phyloP scores from a whole-genome alignment of 2,797 vertebrate genomes.

The Sebastolobus alascanus region DNA sequence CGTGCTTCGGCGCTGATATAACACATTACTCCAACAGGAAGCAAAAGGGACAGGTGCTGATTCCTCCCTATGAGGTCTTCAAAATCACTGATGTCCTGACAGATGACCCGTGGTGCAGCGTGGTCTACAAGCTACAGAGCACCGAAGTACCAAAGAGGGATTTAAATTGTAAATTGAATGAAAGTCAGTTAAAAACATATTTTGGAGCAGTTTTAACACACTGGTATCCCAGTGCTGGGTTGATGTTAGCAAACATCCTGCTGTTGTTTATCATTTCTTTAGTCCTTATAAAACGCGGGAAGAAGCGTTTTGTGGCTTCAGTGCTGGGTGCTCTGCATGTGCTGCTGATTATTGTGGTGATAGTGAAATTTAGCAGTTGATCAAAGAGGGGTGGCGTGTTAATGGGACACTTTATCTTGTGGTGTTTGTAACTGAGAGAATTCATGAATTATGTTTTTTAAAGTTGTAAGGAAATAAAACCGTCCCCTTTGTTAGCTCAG shows the following conservation, averaged over 20 bases:
- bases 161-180: conserved; percentile 58
- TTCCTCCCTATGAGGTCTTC: conserved; percentile 71
- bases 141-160: conserved; percentile 33
- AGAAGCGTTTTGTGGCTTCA: conserved; percentile 33
- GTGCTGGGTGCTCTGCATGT: conserved; percentile 35
- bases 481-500: background rate
- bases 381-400: background rate
- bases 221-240: background rate
- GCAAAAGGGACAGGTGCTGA: conserved; percentile 51
- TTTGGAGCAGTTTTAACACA: background rate
- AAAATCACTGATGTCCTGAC: conserved; percentile 47
- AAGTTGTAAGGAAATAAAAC: background rate
- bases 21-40: conserved; percentile 56
- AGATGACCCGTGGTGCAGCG: conserved; percentile 45
- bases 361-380: background rate
- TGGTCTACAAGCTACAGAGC: conserved; percentile 67
- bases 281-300: conserved; percentile 21
- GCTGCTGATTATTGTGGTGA: background rate
- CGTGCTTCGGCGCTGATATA: conserved; percentile 65
- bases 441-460: background rate
- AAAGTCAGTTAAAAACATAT: background rate
- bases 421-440: background rate
- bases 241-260: background rate
- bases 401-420: background rate
- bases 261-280: conserved; percentile 35